These are phyloP conservation scores for Sylvietta virens DNA, from an alignment of 2,113 vertebrate species.

Conservation along the genomic window DNA sequence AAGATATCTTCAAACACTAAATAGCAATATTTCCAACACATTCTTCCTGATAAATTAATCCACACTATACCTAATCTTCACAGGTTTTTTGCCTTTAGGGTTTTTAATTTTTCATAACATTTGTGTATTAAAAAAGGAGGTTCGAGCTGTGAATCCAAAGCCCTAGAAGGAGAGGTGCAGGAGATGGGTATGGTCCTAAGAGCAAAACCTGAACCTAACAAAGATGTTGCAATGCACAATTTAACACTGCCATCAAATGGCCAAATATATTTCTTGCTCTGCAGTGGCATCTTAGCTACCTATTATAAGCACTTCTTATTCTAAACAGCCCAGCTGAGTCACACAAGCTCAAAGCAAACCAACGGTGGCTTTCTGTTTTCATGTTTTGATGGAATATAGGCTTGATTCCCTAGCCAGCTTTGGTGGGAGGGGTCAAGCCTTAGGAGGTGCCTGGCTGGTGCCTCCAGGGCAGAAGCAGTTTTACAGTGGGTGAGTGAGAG, in stretches of 20 bases:
- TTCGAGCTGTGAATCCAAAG: not conserved
- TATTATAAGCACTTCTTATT: not conserved
- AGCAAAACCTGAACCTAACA: not conserved
- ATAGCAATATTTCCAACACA: not conserved
- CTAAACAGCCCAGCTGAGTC: not conserved
- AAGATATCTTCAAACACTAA: not conserved
- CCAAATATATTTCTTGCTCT: not conserved
- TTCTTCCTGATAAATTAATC: not conserved
- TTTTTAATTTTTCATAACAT: not conserved
- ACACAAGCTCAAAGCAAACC: not conserved
- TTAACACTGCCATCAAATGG: conserved; percentile 64
- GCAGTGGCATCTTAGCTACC: not conserved
- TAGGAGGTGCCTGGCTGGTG: not conserved
- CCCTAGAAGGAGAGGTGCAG: not conserved
- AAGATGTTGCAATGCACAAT: not conserved
- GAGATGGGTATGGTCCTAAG: not conserved
- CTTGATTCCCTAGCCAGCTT: not conserved
- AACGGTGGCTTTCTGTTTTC: not conserved
- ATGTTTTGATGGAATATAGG: not conserved
- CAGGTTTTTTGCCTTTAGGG: not conserved
- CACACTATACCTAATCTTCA: not conserved
- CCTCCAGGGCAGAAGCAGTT: not conserved
- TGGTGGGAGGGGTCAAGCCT: accelerated
- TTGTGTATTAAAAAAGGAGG: not conserved
- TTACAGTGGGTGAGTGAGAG: not conserved